Base-by-base conservation (phyloP, 1,140 invertebrate genomes). In the Caerostris darwini region DNA sequence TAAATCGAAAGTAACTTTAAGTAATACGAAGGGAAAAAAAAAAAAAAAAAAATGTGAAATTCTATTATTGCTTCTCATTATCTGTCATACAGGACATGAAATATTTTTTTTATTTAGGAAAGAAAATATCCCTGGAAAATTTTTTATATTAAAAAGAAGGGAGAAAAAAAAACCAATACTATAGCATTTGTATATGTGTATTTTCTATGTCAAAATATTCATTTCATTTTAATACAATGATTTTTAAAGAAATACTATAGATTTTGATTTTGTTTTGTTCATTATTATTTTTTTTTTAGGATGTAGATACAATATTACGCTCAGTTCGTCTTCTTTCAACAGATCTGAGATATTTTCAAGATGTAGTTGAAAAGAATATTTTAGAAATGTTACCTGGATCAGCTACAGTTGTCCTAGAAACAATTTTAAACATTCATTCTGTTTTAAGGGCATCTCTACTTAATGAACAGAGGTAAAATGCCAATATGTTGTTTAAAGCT, bases 311-410 rank as follows among this genome's bases (percentile, higher is more conserved):
- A 57, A 93, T 94, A 57, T 89, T 94, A 19, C 94, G 64, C 69
- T 83, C 86, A 5, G 88, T 94, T 69, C 91, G 86, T 57, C 94
- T 95, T 17, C 81, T 95, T 12, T 53, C 93, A 95, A 97, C 98
- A 96, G 98, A 98, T 14, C 96, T 98, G 87, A 97, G 97, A 95
- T 98, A 98, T 96, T 98, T 99, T 96, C 97, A 98, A 81, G 98
- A 99, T 97, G 98, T 98, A 57, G 98, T 99, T 86, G 97, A 97
- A 91, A 98, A 98, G 96, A 98, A 98, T 95, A 99, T 98, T 96
- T 96, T 98, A 94, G 98, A 99, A 96, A 98, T 99, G 97, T 96
- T 99, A 94, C 98, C 98, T 0, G 98, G 98, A 67, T 98, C 98
- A 96, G 98, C 98, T 89, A 99, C 98, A 17, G 98, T 99, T 95